A percentile compares a stretch with the other conserved stretches of the same genome.
These are phyloP conservation scores for Leptinotarsa texana DNA, from an alignment of 1,140 invertebrate genomes.

Conservation along the genomic window DNA sequence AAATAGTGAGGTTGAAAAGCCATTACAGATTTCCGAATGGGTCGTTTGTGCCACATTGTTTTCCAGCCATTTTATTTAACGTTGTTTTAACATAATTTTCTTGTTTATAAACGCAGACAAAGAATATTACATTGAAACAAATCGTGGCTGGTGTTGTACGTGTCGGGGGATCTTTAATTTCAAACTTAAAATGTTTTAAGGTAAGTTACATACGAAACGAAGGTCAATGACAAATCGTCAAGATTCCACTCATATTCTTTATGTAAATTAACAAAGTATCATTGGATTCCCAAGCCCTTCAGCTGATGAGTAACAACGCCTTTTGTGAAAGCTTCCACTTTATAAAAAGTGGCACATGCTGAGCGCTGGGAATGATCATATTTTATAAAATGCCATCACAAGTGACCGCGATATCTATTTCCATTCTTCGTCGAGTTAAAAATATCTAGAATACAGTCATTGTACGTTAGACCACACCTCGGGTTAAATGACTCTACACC, in stretches of 20 bases:
- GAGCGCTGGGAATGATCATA: neutral
- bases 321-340: neutral
- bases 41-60: neutral
- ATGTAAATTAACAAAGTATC: no score
- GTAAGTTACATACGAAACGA: no score
- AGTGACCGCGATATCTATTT: constrained; percentile 1
- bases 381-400: constrained; percentile 6
- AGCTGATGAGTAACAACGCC: neutral
- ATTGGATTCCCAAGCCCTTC: no score
- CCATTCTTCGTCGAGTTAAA: neutral
- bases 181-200: no score
- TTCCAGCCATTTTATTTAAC: neutral
- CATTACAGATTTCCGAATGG: neutral
- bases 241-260: no score
- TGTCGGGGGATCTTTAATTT: no score
- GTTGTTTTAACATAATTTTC: neutral
- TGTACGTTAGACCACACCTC: constrained; percentile 2
- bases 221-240: no score
- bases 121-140: no score
- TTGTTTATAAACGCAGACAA: no score
- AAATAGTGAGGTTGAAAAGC: constrained; percentile 7
- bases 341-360: constrained; percentile 3
- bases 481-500: constrained; percentile 1
- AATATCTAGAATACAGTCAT: constrained; percentile 3
- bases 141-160: no score